phyloP scores from a whole-genome alignment of 2,888 invertebrate genomes.

The Phortica okadai region DNA sequence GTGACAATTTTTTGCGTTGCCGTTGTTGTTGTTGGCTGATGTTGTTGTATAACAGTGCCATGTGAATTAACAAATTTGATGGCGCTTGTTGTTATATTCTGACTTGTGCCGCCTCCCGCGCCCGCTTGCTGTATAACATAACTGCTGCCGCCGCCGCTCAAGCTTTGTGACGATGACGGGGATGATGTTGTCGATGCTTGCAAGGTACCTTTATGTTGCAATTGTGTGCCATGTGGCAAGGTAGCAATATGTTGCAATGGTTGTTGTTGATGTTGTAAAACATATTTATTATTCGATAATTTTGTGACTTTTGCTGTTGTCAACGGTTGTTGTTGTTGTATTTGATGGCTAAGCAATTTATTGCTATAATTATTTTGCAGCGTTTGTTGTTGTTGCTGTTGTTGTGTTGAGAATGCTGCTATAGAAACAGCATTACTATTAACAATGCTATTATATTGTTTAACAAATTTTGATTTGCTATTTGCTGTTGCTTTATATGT shows the following conservation, averaged over 20 bases:
- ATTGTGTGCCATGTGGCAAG: conserved; percentile 70
- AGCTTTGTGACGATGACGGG: background rate
- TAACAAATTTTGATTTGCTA: conserved; percentile 70
- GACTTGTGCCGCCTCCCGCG: background rate
- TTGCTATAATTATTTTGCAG: conserved; percentile 48
- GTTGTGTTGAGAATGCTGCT: conserved; percentile 58
- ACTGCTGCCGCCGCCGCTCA: conserved; percentile 38
- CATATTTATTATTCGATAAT: conserved; percentile 62
- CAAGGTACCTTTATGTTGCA: conserved; percentile 65
- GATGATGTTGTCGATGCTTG: background rate
- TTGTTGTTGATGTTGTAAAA: conserved; percentile 60
- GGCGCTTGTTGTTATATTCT: conserved; percentile 53
- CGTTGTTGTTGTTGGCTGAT: conserved; percentile 55
- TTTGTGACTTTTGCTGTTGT: conserved; percentile 64
- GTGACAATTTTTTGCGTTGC: conserved; percentile 37
- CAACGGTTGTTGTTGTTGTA: conserved; percentile 42
- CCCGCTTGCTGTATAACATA: conserved; percentile 55
- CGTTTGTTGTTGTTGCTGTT: conserved; percentile 52
- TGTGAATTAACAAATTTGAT: conserved; percentile 77
- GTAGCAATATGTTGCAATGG: conserved; percentile 59
- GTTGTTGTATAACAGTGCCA: conserved; percentile 75
- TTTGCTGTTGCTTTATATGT: conserved; percentile 52
- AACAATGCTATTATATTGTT: conserved; percentile 70
- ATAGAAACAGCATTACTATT: conserved; percentile 61
- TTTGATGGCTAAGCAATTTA: conserved; percentile 46